These are phyloP conservation scores for Sinelater perroti DNA, from an alignment of 2,888 invertebrate species.

Conservation along the genomic window DNA sequence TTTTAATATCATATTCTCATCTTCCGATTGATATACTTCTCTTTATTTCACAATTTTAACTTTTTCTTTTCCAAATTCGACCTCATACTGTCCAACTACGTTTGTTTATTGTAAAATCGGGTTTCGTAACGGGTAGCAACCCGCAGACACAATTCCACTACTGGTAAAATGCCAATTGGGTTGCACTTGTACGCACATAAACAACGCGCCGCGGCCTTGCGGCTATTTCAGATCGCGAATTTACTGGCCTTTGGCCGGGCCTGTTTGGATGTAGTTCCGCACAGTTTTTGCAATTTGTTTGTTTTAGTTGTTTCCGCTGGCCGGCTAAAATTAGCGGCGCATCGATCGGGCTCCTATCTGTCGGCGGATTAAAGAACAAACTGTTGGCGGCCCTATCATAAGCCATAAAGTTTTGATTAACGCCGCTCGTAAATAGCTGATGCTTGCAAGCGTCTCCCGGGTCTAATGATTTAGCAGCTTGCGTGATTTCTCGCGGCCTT, in stretches of 20 bases:
- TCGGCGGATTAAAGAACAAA: slow-evolving; percentile 2
- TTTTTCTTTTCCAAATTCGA: too few relatives aligned
- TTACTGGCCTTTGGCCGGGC: not conserved
- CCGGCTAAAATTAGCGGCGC: slow-evolving; percentile 1
- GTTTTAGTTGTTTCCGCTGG: not conserved
- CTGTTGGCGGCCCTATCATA: slow-evolving; percentile 3
- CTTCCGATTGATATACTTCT: too few relatives aligned
- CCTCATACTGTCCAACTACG: too few relatives aligned
- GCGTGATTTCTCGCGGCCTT: too few relatives aligned
- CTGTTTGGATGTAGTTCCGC: slow-evolving; percentile 1
- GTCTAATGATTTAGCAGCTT: too few relatives aligned
- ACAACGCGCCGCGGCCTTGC: not conserved
- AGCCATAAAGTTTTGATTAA: slow-evolving; percentile 9
- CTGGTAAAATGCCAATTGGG: slow-evolving; percentile 12
- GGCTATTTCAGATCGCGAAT: slow-evolving; percentile 2
- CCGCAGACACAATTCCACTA: too few relatives aligned
- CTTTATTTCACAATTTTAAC: too few relatives aligned
- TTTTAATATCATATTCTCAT: too few relatives aligned
- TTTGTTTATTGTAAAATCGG: too few relatives aligned
- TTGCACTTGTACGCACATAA: slow-evolving; percentile 4
- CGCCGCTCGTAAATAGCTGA: not conserved
- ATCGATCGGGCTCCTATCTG: slow-evolving; percentile 7
- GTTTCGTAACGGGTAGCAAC: too few relatives aligned
- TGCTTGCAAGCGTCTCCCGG: too few relatives aligned
- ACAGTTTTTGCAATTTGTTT: not conserved